Evolutionary conservation across 2,888 invertebrate genomes (phyloP), one percentile per base, ranked within the genome.

Genomic region (Heliconius cydno): DNA sequence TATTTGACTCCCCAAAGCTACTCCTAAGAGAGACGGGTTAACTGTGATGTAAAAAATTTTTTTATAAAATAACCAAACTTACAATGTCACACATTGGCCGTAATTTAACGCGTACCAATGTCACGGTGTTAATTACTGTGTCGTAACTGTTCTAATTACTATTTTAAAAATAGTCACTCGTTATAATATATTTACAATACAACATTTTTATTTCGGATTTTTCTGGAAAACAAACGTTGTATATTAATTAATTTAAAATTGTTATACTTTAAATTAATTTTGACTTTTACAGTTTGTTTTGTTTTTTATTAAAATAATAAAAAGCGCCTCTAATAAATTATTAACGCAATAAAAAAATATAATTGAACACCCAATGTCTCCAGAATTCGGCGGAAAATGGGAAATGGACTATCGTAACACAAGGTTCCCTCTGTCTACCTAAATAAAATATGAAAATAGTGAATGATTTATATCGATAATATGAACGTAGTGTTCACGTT

Each of bases 51-150:
- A 46, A 34, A 34, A 7, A 34, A 34, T 34, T 7, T 34, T 34
- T 34, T 34, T 34, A 34, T 34, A 57, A 41, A 25, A 41, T 12
- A 52, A 7, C 2, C 19, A 7, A 60, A 3, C 7, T 30, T 30
- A 73, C 57, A 70, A 77, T 73, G 81, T 78, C 65, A 71, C 60
- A 34, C 19, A 38, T 77, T 81, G 57, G 76, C 60, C 71, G 41
- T 67, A 72, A 71, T 71, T 66, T 68, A 78, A 80, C 70, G 52
- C 66, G 63, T 60, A 66, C 67, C 60, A 80, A 80, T 80, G 75
- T 79, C 75, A 79, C 77, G 63, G 75, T 80, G 63, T 46, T 66
- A 76, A 15, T 28, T 41, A 65, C 25, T 73, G 30, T 76, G 63
- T 70, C 34, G 72, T 79, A 77, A 81, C 6, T 52, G 57, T 52